A percentile compares a stretch with the other conserved stretches of the same genome.
These are phyloP conservation scores for Grammomys surdaster DNA, from an alignment of 2,113 vertebrate species.

Conservation along the genomic window DNA sequence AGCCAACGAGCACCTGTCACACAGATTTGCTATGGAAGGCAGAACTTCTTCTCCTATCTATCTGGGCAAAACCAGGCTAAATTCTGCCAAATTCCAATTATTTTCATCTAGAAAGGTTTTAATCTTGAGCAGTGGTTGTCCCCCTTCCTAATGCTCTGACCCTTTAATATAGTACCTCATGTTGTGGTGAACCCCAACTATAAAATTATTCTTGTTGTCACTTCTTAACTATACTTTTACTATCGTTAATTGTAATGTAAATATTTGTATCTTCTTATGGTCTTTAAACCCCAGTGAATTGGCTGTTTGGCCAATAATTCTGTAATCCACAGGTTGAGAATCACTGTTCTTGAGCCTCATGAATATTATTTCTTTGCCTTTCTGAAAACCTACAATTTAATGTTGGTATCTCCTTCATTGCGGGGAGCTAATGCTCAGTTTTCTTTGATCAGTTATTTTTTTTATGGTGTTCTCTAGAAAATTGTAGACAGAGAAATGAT, in stretches of 20 bases:
- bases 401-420: neutral
- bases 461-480: neutral
- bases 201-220: neutral
- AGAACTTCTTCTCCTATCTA: neutral
- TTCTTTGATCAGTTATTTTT: neutral
- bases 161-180: neutral
- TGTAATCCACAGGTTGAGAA: neutral
- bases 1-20: neutral
- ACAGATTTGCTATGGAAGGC: neutral
- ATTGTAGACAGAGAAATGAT: neutral
- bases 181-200: neutral
- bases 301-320: accelerated
- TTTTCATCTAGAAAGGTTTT: neutral
- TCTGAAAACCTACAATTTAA: neutral
- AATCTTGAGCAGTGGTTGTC: neutral
- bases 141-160: neutral
- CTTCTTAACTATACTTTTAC: neutral
- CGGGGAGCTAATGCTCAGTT: neutral
- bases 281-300: neutral
- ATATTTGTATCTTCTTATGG: neutral
- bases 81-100: neutral
- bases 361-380: neutral
- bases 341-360: neutral
- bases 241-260: neutral
- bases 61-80: neutral